Conservation (phyloP, 2,888 invertebrate genomes). For the Mellilla xanthometata region DNA sequence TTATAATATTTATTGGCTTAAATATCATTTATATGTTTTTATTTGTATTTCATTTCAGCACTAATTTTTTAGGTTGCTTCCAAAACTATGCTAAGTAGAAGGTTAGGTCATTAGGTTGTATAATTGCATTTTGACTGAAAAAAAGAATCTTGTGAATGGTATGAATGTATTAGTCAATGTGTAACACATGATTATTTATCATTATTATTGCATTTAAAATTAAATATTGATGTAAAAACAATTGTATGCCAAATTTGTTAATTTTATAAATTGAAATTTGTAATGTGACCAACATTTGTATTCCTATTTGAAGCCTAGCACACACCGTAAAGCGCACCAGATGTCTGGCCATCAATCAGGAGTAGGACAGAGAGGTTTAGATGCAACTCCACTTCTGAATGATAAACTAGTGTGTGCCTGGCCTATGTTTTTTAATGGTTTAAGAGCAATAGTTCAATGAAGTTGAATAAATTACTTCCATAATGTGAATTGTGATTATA, state of each 20-base stretch:
- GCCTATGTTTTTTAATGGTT: conserved; percentile 20
- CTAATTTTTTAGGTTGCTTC: conserved; percentile 76
- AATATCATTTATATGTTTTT: conserved; percentile 52
- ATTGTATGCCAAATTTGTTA: conserved; percentile 75
- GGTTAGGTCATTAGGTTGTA: conserved; percentile 61
- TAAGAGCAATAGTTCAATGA: conserved; percentile 24
- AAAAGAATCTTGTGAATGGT: conserved; percentile 69
- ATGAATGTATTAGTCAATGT: conserved; percentile 67
- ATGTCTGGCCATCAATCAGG: no score
- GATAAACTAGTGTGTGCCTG: conserved; percentile 30
- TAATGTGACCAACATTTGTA: conserved; percentile 42
- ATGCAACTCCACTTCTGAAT: no score
- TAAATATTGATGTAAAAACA: no score
- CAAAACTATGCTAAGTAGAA: conserved; percentile 66
- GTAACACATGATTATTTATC: conserved; percentile 60
- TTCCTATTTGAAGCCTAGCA: no score
- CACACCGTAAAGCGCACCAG: no score
- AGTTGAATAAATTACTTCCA: conserved; percentile 25
- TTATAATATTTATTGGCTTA: conserved; percentile 58
- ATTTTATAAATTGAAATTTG: conserved; percentile 70
- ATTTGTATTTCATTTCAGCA: conserved; percentile 58
- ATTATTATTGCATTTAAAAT: conserved; percentile 66
- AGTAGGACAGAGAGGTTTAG: no score
- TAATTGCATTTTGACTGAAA: conserved; percentile 74
- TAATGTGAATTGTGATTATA: conserved; percentile 60